phyloP scores from a whole-genome alignment of 1,140 invertebrate species.

The Stegodyphus mimosarum region DNA sequence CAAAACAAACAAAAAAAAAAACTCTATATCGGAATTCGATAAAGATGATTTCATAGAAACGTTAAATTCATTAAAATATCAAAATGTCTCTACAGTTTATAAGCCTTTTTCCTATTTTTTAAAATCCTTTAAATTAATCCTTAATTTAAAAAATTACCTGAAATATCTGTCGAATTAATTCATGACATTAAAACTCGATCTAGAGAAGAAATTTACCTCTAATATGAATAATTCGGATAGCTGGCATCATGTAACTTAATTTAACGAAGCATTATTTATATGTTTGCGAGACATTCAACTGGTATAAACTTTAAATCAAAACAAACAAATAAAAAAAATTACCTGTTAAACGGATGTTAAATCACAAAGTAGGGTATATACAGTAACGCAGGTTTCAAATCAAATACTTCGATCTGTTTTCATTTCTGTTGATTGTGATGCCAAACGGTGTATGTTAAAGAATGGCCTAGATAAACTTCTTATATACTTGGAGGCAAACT shows the following conservation, averaged over 20 bases:
- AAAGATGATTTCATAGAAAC: background rate
- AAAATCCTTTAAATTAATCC: background rate
- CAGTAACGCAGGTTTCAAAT: background rate
- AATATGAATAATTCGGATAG: too few species aligned
- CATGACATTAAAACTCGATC: background rate
- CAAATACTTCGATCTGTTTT: background rate
- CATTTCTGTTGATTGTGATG: background rate
- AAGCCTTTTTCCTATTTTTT: background rate
- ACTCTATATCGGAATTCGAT: background rate
- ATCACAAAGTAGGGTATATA: too few species aligned
- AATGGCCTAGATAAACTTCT: slow-evolving; percentile 26
- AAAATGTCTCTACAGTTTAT: background rate
- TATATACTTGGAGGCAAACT: slow-evolving; percentile 11
- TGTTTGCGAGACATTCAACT: too few species aligned
- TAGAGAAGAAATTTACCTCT: too few species aligned
- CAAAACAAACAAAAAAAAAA: too few species aligned
- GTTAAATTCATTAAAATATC: background rate
- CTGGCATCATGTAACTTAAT: too few species aligned
- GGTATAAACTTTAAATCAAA: background rate
- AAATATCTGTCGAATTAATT: background rate
- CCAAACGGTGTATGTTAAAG: slow-evolving; percentile 10
- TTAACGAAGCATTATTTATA: too few species aligned
- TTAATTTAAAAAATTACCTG: background rate
- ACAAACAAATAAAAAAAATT: background rate
- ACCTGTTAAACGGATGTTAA: background rate